Conservation (phyloP, 92 coral and sea anemone genomes). For the Heliopora coerulea region DNA sequence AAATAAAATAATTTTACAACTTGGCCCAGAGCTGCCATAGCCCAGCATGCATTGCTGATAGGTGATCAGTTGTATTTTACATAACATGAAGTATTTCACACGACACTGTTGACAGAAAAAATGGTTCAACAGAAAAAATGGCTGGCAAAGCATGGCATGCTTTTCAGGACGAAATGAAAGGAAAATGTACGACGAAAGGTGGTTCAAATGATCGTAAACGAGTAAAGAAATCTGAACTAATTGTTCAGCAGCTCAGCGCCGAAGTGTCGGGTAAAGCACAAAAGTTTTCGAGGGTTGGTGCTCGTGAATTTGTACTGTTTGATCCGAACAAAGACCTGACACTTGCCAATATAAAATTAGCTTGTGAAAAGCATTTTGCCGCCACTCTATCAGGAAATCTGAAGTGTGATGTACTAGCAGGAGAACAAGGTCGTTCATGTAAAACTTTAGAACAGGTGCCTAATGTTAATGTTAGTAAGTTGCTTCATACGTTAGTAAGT, state of each 20-base stretch:
- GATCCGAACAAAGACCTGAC: conserved; percentile 4
- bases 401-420: conserved; percentile 12
- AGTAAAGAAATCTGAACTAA: conserved; percentile 14
- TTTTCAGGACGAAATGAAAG: conserved; percentile 30
- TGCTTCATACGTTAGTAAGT: conserved; percentile 18
- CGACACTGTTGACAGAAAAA: too few species aligned
- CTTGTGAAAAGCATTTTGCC: conserved; percentile 24
- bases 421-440: conserved; percentile 29
- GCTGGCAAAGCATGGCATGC: conserved; percentile 36
- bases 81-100: not conserved
- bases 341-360: not conserved
- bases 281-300: not conserved
- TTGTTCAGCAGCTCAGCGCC: conserved; percentile 15
- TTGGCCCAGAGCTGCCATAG: conserved; percentile 17
- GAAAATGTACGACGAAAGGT: conserved; percentile 15
- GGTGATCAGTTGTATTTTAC: too few species aligned
- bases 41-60: too few species aligned
- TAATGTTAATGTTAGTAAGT: not conserved
- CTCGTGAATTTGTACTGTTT: conserved; percentile 14
- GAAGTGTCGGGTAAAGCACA: conserved; percentile 5
- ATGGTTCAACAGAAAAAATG: not conserved
- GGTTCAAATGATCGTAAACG: conserved; percentile 21
- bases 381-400: not conserved
- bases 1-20: too few species aligned
- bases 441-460: conserved; percentile 19